Conservation (phyloP, 2,113 vertebrate species). For the Chamaea fasciata region DNA sequence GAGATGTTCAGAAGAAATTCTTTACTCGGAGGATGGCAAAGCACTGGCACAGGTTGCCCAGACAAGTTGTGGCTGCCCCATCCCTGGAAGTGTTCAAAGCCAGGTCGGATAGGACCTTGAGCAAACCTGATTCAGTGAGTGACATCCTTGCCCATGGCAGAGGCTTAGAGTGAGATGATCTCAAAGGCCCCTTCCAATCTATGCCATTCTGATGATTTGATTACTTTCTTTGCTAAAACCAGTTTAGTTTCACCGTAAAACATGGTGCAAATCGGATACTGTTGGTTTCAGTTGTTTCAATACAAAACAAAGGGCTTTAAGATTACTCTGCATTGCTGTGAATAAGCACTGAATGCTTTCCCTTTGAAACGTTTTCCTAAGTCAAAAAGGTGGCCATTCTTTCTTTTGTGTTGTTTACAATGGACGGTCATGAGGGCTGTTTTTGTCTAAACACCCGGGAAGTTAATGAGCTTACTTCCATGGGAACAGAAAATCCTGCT, state of each 20-base stretch:
- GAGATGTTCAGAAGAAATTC: not conserved
- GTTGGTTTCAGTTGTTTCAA: not conserved
- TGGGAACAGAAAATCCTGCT: not conserved
- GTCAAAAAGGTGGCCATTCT: not conserved
- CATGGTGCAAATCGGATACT: not conserved
- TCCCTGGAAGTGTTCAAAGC: not conserved
- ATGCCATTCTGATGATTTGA: not conserved
- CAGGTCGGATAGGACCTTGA: not conserved
- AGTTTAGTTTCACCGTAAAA: not conserved
- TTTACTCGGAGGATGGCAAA: not conserved
- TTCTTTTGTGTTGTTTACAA: not conserved
- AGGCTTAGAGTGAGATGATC: not conserved
- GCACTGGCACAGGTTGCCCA: not conserved
- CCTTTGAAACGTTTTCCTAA: not conserved
- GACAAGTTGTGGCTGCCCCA: not conserved
- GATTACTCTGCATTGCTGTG: not conserved
- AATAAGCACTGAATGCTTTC: not conserved
- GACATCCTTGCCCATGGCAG: not conserved
- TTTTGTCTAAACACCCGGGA: not conserved
- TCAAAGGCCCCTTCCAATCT: not conserved
- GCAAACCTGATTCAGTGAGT: not conserved
- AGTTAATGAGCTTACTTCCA: constrained; percentile 1
- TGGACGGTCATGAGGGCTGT: not conserved
- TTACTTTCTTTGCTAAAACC: not conserved
- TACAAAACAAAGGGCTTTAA: not conserved